These are phyloP conservation scores for Fringilla coelebs DNA, from an alignment of 2,797 vertebrate species.

Conservation along the genomic window DNA sequence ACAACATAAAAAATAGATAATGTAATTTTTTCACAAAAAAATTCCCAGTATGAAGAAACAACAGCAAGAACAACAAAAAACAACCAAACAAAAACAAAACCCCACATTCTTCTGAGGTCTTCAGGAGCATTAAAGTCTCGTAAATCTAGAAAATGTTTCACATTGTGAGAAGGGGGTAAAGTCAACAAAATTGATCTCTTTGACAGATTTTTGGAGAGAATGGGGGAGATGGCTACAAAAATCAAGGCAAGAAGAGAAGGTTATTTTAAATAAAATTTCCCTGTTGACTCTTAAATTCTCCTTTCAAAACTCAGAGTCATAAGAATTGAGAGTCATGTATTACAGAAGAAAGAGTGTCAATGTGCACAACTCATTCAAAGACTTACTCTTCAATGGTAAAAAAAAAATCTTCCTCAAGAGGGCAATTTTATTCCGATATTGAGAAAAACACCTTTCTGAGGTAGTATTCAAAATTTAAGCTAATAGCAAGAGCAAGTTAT, in stretches of 20 bases:
- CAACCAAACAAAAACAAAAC: background rate
- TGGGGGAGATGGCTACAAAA: background rate
- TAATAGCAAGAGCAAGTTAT: background rate
- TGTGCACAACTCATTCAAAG: background rate
- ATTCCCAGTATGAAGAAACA: background rate
- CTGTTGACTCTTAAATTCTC: background rate
- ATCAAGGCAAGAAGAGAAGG: background rate
- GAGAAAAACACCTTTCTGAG: background rate
- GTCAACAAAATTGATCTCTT: background rate
- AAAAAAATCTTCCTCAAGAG: background rate
- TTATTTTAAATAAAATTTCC: background rate
- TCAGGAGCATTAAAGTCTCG: background rate
- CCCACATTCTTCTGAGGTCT: background rate
- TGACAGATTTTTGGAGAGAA: background rate
- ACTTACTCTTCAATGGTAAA: background rate
- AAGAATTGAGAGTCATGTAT: background rate
- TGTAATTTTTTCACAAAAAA: background rate
- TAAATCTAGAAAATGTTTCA: background rate
- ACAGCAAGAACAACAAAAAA: no score
- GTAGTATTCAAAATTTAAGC: background rate
- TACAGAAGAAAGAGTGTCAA: background rate
- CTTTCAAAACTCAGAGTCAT: background rate
- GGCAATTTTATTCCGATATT: background rate
- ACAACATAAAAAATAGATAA: background rate
- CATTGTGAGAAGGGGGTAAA: background rate